Evolutionary conservation across 2,888 invertebrate genomes (phyloP), one percentile per base, ranked within the genome.

Genomic region (Blomia tropicalis): DNA sequence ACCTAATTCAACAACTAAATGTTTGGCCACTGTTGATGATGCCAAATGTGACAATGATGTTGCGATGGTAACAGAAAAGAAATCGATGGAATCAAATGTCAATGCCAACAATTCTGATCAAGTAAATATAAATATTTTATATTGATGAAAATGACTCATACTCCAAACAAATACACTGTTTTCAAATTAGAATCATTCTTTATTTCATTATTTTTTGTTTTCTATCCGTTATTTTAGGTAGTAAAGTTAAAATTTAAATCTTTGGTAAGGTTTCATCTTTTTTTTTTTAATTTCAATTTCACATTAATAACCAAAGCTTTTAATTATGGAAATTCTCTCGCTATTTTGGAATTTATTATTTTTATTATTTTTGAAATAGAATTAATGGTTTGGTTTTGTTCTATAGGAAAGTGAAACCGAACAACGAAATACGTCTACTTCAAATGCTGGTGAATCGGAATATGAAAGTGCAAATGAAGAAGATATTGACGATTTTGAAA

Each of bases 381-480:
- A 27, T 5, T 25, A 2, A 19, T n/a, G n/a, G n/a, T n/a, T n/a
- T n/a, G n/a, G n/a, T n/a, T n/a, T n/a, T n/a, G n/a, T n/a, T n/a
- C n/a, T 31, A 43, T 58, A 58, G 62, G 62, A 62, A 43, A 58
- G 58, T 47, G 62, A 62, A 43, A 19, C 43, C 1, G 62, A 62
- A 47, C 41, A 25, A 22, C 62, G 62, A 4, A 58, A 58, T 44
- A 62, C 62, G 31, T 62, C 62, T 14, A 58, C 62, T 22, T 62
- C 62, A 58, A 62, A 62, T 58, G 68, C 67, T 43, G 70, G 68
- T 19, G 67, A 69, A 29, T 72, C 72, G 4, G 73, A 72, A 60
- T 71, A 70, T 68, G 72, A 71, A 66, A 72, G 72, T 70, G 71
- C 71, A 4, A 70, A 68, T 60, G 68, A 69, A 41, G 68, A 69